Conservation (phyloP, 2,888 invertebrate genomes). For the Sesia bembeciformis region DNA sequence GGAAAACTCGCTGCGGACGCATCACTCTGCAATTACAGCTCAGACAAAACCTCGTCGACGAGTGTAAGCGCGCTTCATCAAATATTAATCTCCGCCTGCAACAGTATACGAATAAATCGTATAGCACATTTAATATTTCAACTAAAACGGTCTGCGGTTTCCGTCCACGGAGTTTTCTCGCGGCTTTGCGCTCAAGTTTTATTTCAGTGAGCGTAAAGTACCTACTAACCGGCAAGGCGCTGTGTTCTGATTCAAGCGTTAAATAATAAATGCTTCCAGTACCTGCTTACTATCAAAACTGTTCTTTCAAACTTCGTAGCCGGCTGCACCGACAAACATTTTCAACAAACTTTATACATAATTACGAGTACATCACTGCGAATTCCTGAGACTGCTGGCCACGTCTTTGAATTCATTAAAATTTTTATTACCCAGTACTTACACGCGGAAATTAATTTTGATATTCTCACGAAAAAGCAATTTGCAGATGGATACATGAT, state of each 20-base stretch:
- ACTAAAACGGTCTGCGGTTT: conserved; percentile 61
- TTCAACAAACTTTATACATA: background rate
- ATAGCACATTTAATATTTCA: conserved; percentile 66
- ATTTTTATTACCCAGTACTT: too few species aligned
- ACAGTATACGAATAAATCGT: conserved; percentile 49
- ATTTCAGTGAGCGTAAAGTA: conserved; percentile 28
- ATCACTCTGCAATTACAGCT: conserved; percentile 50
- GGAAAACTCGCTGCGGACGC: conserved; percentile 26
- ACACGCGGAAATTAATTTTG: conserved; percentile 19
- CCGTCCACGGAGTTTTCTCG: conserved; percentile 49
- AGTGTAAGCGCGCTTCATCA: conserved; percentile 44
- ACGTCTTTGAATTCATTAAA: too few species aligned
- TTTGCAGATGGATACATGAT: conserved; percentile 15
- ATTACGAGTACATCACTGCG: too few species aligned
- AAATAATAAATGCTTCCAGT: conserved; percentile 34
- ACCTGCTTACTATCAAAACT: conserved; percentile 1
- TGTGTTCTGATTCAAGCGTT: conserved; percentile 25
- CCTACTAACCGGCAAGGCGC: background rate
- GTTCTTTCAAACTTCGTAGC: background rate
- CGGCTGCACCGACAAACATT: background rate
- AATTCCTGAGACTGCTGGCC: too few species aligned
- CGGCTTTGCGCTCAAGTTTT: conserved; percentile 52
- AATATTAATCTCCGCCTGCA: conserved; percentile 53
- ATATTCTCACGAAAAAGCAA: conserved; percentile 23
- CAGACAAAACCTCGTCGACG: conserved; percentile 52